phyloP scores from a whole-genome alignment of 2,888 invertebrate genomes.

The Cantharis rustica region DNA sequence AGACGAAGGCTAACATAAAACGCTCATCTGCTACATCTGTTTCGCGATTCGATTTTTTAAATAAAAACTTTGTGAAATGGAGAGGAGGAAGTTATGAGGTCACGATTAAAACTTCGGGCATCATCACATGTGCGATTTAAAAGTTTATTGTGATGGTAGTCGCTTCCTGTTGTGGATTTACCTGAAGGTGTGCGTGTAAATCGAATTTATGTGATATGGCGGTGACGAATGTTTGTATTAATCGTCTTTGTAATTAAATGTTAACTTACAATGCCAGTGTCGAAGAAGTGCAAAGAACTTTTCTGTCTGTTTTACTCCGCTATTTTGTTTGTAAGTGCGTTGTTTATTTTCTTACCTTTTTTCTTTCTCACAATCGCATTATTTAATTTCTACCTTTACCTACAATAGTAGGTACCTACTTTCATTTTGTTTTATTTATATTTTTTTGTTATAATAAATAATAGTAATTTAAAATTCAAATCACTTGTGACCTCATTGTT shows the following conservation, averaged over 20 bases:
- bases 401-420: not conserved
- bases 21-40: not conserved
- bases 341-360: not conserved
- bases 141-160: not conserved
- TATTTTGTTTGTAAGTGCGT: conserved; percentile 49
- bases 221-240: not conserved
- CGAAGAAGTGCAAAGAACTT: conserved; percentile 46
- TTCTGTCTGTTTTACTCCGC: conserved; percentile 47
- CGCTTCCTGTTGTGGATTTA: not conserved
- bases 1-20: not conserved
- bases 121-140: not conserved
- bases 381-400: not conserved
- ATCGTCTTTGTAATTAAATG: not conserved
- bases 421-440: not conserved
- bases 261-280: conserved; percentile 39
- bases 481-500: not conserved
- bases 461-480: not conserved
- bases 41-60: not conserved
- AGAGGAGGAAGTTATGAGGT: not conserved
- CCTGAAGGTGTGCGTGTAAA: not conserved
- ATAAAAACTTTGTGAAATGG: not conserved
- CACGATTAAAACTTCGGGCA: not conserved
- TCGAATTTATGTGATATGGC: not conserved
- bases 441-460: not conserved
- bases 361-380: not conserved